Conservation (phyloP, 1,140 invertebrate species). For the Anoplophora glabripennis region DNA sequence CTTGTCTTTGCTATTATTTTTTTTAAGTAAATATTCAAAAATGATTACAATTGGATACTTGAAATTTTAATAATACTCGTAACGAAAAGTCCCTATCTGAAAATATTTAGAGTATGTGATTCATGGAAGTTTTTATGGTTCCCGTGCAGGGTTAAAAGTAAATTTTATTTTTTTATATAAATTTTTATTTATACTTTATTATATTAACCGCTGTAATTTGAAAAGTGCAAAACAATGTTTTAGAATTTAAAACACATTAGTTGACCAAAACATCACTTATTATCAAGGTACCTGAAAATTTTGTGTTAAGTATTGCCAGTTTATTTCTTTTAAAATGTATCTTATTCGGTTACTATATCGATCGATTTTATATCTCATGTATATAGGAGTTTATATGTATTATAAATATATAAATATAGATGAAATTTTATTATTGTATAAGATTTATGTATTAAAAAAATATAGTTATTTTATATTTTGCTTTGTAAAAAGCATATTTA, state of each 20-base stretch:
- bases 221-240: background rate
- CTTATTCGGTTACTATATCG: background rate
- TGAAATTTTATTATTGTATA: background rate
- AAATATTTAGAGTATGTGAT: background rate
- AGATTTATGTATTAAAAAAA: background rate
- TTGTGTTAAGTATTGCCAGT: background rate
- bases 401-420: conserved; percentile 17
- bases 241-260: conserved; percentile 11
- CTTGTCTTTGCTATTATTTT: no score
- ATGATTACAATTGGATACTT: no score
- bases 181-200: conserved; percentile 1
- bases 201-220: conserved; percentile 5
- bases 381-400: conserved; percentile 2
- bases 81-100: no score
- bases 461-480: conserved; percentile 1
- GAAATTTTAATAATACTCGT: no score
- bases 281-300: conserved; percentile 22
- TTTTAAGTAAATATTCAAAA: no score
- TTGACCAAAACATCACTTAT: conserved; percentile 16
- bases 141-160: no score
- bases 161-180: background rate
- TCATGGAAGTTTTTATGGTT: background rate
- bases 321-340: conserved; percentile 11
- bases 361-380: conserved; percentile 1
- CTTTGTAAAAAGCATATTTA: conserved; percentile 1